These are phyloP conservation scores for Armadillidium nasatum DNA, from an alignment of 1,140 invertebrate species.

Conservation along the genomic window DNA sequence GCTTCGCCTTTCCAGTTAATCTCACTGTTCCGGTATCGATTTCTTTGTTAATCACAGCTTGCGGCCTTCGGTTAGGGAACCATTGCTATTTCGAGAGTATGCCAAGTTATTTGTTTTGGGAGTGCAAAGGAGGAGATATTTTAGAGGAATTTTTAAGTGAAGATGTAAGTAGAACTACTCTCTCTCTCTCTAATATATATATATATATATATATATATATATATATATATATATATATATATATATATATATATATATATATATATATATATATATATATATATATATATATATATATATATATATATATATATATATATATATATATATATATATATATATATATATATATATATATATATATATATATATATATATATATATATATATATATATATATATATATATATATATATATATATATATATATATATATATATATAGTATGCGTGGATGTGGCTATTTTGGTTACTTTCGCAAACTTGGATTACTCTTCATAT, in stretches of 20 bases:
- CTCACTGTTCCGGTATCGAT: conserved; percentile 84
- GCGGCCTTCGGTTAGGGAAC: conserved; percentile 76
- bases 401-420: background rate
- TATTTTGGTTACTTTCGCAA: conserved; percentile 89
- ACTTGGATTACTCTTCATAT: conserved; percentile 94
- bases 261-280: background rate
- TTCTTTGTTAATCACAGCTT: conserved; percentile 79
- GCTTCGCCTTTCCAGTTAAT: conserved; percentile 90
- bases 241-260: too few species aligned
- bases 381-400: too few species aligned
- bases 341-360: too few species aligned
- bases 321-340: too few species aligned
- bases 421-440: conserved; percentile 19
- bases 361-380: too few species aligned
- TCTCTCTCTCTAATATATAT: too few species aligned
- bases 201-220: too few species aligned
- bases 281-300: conserved; percentile 42
- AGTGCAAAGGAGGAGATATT: conserved; percentile 74
- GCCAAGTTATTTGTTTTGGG: conserved; percentile 86
- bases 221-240: too few species aligned
- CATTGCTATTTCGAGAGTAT: conserved; percentile 69
- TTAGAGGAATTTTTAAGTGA: conserved; percentile 77
- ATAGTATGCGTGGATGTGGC: conserved; percentile 83
- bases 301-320: too few species aligned
- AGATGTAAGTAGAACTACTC: conserved; percentile 53